Evolutionary conservation across 2,888 invertebrate species (phyloP), one percentile per base, ranked within the genome.

Genomic region (Hartigia nigra): DNA sequence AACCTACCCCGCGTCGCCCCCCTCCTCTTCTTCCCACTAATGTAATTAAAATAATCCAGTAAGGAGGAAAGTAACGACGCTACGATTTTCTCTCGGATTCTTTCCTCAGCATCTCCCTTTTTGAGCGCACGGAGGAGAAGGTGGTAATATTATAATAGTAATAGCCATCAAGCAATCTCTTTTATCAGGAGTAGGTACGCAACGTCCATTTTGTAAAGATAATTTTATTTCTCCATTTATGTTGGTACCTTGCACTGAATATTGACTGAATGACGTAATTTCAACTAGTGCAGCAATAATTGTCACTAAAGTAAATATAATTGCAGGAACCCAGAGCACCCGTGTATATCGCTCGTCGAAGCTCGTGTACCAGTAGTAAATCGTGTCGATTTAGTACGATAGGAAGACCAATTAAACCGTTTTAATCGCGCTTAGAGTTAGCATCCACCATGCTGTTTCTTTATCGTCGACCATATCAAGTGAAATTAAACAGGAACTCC

Each of bases 21-120:
- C 72, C 70, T 39, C 39, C 78, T 80, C 9, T 4, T 55, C 9
- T 23, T 55, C 23, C 81, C 84, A 83, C 86, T 86, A 86, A 87
- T 86, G 86, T 85, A 87, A 87, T 88, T 87, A 86, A 88, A 87
- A 85, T 87, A 85, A 74, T 74, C 75, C 75, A 74, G 23, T n/a
- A 35, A 34, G 36, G 35, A 23, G 75, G 5, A 36, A 35, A 31
- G 72, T 12, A 72, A 32, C 39, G 23, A 31, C 31, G 9, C 72
- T 4, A 72, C 31, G 23, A 32, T 32, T 72, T 72, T 72, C 31
- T 72, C 31, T 72, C 14, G 0, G 23, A 39, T 39, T 39, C 39
- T 39, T 39, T 39, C 23, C 39, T 14, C 39, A 39, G 14, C 39
- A 14, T 39, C 39, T 23, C 39, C 39, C 23, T 39, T 1, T 39